Base-by-base conservation (phyloP, 2,797 vertebrate species). In the Sebastes taczanowskii region DNA sequence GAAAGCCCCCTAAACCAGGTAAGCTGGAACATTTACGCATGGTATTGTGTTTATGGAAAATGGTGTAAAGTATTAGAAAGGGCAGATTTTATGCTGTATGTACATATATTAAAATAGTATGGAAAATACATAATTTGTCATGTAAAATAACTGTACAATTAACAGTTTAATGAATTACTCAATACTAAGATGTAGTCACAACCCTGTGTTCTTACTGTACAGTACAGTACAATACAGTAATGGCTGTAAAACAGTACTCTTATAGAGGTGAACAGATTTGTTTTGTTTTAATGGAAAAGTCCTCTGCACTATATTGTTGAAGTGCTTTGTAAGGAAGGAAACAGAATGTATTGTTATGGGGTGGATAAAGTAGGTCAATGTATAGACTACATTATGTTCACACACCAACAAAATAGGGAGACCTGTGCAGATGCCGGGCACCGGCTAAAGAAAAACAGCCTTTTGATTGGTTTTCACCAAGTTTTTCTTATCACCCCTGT, bases 1-100 rank as follows among this genome's bases (percentile, higher is more conserved):
- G 82, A 71, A 95, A 95, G 23, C 56, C 81, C 29, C 94, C 88
- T 61, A 95, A 94, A 91, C 92, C 91, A 81, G 94, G 92, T 94
- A 84, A 83, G 90, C 18, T 79, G 13, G 3, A 74, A n/a, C 6
- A 67, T 78, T 46, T 69, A 58, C 1, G 0, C 16, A 7, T 42
- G 3, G 25, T 34, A 42, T 22, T 42, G 3, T 71, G 13, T 64
- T 71, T 18, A 13, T 66, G 7, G 20, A 55, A 72, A 74, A 7
- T 14, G 6, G 1, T 77, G 29, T 6, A 34, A 71, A 64, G 4
- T 55, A 11, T 25, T 42, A 32, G 3, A 56, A 55, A 70, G 3
- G 2, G 16, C 3, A n/a, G 6, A 58, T 38, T 53, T 27, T 23
- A 23, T 55, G 4, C 14, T 46, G 5, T 35, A 25, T 71, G 10